Base-by-base conservation (phyloP, 2,888 invertebrate genomes). In the Tachina fera region DNA sequence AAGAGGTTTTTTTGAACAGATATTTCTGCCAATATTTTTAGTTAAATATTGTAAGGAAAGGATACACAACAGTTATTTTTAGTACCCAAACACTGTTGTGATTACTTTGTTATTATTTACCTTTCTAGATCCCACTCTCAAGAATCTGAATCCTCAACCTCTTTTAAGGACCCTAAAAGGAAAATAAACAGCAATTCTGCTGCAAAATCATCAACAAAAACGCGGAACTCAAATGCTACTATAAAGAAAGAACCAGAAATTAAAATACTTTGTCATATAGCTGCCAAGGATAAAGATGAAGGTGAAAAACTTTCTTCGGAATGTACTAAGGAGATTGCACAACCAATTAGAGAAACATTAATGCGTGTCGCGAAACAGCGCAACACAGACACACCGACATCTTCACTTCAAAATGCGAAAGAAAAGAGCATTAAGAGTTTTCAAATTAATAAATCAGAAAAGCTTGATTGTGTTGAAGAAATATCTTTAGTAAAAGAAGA, bases 231-330 rank as follows among this genome's bases (percentile, higher is more conserved):
- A 5, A 19, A 79, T 14, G 61, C 11, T 6, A 58, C 49, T 39
- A 4, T 49, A 0, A 78, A 80, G 22, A 88, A 84, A 41, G 81
- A 87, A 6, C 79, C 88, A 13, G 87, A 88, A 84, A 88, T 88
- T 22, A 89, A 89, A 87, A 89, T 88, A 10, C 71, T 88, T n/a
- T 87, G 87, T 51, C 87, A 88, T 31, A 83, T 89, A 39, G 61
- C 80, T 31, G 43, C 84, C n/a, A 80, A 77, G 60, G 72, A 75
- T 49, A 74, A 83, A 39, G 19, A 39, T 19, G 71, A 77, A 11
- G 72, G 79, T 14, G 83, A 86, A 61, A 84, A 83, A 13, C 65
- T 75, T 39, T 76, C 79, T 9, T 76, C 83, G 16, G 63, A 77
- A 53, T 80, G n/a, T 65, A 22, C 51, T n/a, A 67, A 81, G 79